These are phyloP conservation scores for Sialis fuliginosa DNA, from an alignment of 2,888 invertebrate genomes.

Conservation along the genomic window DNA sequence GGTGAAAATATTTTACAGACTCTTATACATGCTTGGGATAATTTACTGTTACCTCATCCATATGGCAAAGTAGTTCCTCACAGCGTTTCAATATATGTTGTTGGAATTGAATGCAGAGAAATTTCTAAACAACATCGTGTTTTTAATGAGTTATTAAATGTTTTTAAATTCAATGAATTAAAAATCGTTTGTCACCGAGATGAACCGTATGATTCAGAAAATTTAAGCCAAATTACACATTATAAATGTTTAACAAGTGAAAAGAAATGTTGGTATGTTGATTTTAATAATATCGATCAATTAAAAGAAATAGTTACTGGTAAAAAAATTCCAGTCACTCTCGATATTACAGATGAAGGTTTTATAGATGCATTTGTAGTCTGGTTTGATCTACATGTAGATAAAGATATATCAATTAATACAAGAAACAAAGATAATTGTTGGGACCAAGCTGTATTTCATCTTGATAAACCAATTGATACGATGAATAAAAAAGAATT, in stretches of 20 bases:
- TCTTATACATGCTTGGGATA: conserved; percentile 47
- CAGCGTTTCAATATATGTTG: conserved; percentile 41
- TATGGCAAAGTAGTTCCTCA: conserved; percentile 38
- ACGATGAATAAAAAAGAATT: conserved; percentile 20
- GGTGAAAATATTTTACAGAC: conserved; percentile 55
- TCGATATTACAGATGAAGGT: conserved; percentile 29
- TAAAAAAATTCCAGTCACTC: conserved; percentile 14
- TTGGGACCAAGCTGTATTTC: conserved; percentile 67
- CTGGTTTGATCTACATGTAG: conserved; percentile 57
- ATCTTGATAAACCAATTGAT: conserved; percentile 27
- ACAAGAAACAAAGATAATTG: conserved; percentile 32
- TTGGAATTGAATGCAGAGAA: conserved; percentile 37
- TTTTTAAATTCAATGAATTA: conserved; percentile 17
- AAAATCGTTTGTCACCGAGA: conserved; percentile 20
- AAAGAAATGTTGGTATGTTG: conserved; percentile 32
- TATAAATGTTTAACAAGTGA: conserved; percentile 39
- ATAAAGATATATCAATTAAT: conserved; percentile 38
- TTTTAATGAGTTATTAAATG: neutral
- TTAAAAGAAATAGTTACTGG: conserved; percentile 21
- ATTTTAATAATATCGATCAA: conserved; percentile 40
- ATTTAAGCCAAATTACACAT: conserved; percentile 35
- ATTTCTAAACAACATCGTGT: conserved; percentile 29
- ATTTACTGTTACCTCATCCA: conserved; percentile 28
- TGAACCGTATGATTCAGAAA: conserved; percentile 53
- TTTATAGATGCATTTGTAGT: conserved; percentile 44